Percentiles rank a stretch among this genome's conserved stretches.
These are phyloP conservation scores for Theocolax elegans DNA, from an alignment of 1,140 invertebrate genomes.

Conservation along the genomic window DNA sequence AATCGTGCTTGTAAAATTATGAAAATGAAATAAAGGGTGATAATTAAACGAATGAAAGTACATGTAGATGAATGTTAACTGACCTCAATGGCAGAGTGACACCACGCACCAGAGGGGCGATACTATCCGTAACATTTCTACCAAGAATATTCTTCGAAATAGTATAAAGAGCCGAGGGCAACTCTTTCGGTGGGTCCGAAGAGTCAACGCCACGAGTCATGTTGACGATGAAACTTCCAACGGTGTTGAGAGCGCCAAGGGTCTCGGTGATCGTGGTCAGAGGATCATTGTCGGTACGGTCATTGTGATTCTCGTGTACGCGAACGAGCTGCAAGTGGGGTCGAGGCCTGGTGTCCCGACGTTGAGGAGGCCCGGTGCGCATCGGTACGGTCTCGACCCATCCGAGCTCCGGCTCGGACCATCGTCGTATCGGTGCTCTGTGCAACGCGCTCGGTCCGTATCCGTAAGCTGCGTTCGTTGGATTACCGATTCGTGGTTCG, in stretches of 20 bases:
- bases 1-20: too few relatives aligned
- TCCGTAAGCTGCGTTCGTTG: neutral
- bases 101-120: conserved; percentile 78
- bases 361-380: conserved; percentile 40
- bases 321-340: conserved; percentile 54
- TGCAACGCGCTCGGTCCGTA: conserved; percentile 1
- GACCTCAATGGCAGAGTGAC: conserved; percentile 71
- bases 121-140: conserved; percentile 80
- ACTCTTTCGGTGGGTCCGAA: conserved; percentile 67
- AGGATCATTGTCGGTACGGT: conserved; percentile 53
- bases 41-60: too few relatives aligned
- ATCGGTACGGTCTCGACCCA: neutral
- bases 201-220: conserved; percentile 73
- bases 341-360: conserved; percentile 54
- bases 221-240: conserved; percentile 85
- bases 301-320: conserved; percentile 43
- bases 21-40: too few relatives aligned
- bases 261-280: conserved; percentile 69
- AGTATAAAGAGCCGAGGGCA: conserved; percentile 81
- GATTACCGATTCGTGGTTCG: too few relatives aligned
- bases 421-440: neutral
- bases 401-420: neutral
- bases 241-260: conserved; percentile 81
- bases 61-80: conserved; percentile 1
- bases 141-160: conserved; percentile 85